Conservation (phyloP, 92 coral and sea anemone genomes). For the Nematostella vectensis region DNA sequence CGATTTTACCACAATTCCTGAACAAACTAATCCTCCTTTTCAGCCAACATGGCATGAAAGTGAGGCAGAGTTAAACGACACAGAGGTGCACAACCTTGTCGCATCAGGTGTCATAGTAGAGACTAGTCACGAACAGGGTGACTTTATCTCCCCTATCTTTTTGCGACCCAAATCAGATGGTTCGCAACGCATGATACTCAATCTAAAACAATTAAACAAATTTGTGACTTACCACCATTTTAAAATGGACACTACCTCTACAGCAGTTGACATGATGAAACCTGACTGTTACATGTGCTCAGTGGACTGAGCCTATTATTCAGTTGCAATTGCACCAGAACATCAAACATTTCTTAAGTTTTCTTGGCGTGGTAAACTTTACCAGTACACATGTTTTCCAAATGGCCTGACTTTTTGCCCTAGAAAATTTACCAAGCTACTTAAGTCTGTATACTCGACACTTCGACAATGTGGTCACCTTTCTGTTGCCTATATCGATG, state of each 20-base stretch:
- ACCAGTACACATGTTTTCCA: constrained; percentile 5
- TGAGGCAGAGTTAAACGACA: not conserved
- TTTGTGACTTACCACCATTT: constrained; percentile 18
- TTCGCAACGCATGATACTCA: constrained; percentile 2
- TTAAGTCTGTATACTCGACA: constrained; percentile 5
- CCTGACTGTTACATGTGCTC: constrained; percentile 40
- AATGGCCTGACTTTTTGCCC: constrained; percentile 25
- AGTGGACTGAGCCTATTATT: constrained; percentile 29
- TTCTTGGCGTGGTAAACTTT: constrained; percentile 6
- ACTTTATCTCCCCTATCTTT: constrained; percentile 1
- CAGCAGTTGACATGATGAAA: constrained; percentile 24
- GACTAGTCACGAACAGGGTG: not conserved
- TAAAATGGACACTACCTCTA: constrained; percentile 31
- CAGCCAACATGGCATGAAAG: not conserved
- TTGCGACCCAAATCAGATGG: not conserved
- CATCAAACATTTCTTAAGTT: constrained; percentile 24
- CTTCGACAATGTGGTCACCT: constrained; percentile 15
- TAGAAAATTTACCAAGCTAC: constrained; percentile 15
- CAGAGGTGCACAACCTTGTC: not conserved
- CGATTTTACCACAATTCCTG: not conserved
- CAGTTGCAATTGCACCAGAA: constrained; percentile 10
- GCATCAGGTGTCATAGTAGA: not conserved
- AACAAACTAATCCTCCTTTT: not conserved
- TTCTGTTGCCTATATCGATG: constrained; percentile 1
- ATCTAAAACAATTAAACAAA: constrained; percentile 20